Percentiles rank a stretch among this genome's conserved stretches.
Evolutionary conservation across 1,140 invertebrate genomes (phyloP).

Genomic region (Platyura marginata): DNA sequence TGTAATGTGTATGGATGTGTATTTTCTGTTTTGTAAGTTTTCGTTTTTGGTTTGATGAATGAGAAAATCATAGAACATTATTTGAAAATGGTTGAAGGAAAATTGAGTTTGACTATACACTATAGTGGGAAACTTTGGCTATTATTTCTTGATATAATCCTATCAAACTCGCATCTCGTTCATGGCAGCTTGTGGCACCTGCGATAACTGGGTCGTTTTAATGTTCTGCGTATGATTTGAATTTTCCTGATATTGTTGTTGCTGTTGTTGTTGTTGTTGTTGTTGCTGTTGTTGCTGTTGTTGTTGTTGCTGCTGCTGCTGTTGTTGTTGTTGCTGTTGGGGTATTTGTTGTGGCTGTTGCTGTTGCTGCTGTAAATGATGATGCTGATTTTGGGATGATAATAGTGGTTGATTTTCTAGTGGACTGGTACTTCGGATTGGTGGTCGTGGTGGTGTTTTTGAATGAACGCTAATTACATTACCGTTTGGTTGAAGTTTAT

Average conservation of each 20-base stretch:
- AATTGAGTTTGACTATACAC: no score
- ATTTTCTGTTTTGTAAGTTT: no score
- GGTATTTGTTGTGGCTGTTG: no score
- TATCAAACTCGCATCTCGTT: conserved; percentile 74
- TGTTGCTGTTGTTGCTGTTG: conserved; percentile 31
- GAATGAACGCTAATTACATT: conserved; percentile 16
- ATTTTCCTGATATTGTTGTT: conserved; percentile 16
- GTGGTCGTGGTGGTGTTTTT: conserved; percentile 14
- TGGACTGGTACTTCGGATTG: conserved; percentile 15
- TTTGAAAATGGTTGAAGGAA: no score
- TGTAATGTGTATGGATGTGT: no score
- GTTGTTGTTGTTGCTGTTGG: background rate
- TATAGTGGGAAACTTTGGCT: no score
- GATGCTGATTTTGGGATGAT: conserved; percentile 14
- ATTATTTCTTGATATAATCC: no score
- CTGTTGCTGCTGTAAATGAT: conserved; percentile 32
- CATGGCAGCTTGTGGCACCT: conserved; percentile 54
- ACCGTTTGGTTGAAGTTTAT: conserved; percentile 20
- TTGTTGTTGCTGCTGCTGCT: conserved; percentile 25
- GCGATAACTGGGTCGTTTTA: conserved; percentile 14
- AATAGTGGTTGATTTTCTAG: background rate
- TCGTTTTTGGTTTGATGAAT: no score
- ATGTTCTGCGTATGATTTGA: conserved; percentile 26
- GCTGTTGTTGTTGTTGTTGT: conserved; percentile 26
- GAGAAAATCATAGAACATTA: no score